These are phyloP conservation scores for Euleptes europaea DNA, from an alignment of 2,113 vertebrate genomes.

Conservation along the genomic window DNA sequence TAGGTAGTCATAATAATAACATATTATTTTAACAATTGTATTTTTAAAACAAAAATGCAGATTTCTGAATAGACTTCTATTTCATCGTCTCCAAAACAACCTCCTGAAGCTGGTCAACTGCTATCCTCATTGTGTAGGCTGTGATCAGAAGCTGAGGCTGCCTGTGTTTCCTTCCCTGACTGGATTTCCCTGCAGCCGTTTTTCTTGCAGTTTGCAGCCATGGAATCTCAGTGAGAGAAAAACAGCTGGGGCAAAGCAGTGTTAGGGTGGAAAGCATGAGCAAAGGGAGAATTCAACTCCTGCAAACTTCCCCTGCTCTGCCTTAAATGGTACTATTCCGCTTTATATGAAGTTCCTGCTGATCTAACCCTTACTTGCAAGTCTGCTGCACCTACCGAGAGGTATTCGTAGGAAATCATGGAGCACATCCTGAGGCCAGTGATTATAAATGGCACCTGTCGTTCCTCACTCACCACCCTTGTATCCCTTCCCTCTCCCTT, in stretches of 20 bases:
- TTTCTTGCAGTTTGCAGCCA: neutral
- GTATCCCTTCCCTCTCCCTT: neutral
- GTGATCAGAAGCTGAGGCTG: neutral
- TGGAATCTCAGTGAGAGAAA: neutral
- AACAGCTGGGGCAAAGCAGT: neutral
- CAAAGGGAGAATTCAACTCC: too few relatives aligned
- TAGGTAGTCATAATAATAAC: neutral
- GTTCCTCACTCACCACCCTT: neutral
- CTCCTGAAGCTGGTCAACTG: neutral
- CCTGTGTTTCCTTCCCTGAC: neutral
- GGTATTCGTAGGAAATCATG: too few relatives aligned
- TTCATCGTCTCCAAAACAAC: neutral
- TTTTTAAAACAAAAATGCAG: neutral
- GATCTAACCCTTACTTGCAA: too few relatives aligned
- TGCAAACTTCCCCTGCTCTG: too few relatives aligned
- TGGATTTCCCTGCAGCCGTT: neutral
- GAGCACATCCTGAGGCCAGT: too few relatives aligned
- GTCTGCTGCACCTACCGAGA: too few relatives aligned
- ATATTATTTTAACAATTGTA: neutral
- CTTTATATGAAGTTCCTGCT: too few relatives aligned
- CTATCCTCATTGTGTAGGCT: neutral
- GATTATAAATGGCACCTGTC: too few relatives aligned
- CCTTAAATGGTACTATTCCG: too few relatives aligned
- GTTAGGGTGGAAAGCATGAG: too few relatives aligned
- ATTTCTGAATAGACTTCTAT: neutral